Evolutionary conservation across 1,140 invertebrate genomes (phyloP).

Genomic region (Forficula auricularia): DNA sequence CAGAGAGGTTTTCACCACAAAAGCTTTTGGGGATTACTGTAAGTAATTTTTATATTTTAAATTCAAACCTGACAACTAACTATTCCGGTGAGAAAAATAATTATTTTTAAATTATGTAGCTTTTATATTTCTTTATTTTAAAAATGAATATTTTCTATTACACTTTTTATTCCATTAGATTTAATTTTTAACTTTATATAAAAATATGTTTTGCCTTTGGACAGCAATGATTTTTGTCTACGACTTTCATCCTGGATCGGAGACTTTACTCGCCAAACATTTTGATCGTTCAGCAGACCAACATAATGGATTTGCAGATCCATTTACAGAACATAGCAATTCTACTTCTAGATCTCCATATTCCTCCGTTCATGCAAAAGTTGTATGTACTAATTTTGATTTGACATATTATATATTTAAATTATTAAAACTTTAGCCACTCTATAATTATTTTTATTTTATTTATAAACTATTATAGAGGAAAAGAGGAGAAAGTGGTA

Average conservation of each 20-base stretch:
- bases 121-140: background rate
- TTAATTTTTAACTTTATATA: constrained; percentile 6
- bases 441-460: too few species aligned
- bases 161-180: constrained; percentile 7
- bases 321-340: constrained; percentile 32
- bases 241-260: constrained; percentile 81
- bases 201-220: constrained; percentile 19
- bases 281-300: constrained; percentile 41
- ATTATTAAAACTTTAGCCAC: too few species aligned
- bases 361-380: too few species aligned
- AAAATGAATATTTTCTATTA: too few species aligned
- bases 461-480: too few species aligned
- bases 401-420: too few species aligned
- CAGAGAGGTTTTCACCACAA: constrained; percentile 85
- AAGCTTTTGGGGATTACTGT: constrained; percentile 91
- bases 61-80: too few species aligned
- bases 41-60: constrained; percentile 26
- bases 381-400: too few species aligned
- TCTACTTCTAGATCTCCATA: too few species aligned
- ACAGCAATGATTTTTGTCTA: constrained; percentile 90
- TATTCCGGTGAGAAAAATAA: constrained; percentile 2
- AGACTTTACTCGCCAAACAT: constrained; percentile 72
- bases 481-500: too few species aligned
- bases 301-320: constrained; percentile 56
- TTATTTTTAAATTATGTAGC: background rate